A percentile compares a stretch with the other conserved stretches of the same genome.
These are phyloP conservation scores for Thryonomys swinderianus DNA, from an alignment of 2,113 vertebrate species.

Conservation along the genomic window DNA sequence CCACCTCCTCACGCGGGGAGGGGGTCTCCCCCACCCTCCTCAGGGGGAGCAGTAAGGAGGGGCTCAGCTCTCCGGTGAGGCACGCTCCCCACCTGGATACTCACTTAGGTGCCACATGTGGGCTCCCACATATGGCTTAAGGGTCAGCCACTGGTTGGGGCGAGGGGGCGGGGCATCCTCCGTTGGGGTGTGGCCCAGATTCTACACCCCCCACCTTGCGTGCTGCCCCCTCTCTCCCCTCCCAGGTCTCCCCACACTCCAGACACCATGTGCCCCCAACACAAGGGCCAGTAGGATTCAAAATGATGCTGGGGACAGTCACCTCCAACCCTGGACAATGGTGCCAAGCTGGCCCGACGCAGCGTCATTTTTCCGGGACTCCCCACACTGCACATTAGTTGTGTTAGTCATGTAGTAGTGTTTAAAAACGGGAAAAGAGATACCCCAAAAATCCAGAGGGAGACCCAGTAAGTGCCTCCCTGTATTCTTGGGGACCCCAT, in stretches of 20 bases:
- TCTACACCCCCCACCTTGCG: not conserved
- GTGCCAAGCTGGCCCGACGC: not conserved
- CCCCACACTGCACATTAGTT: not conserved
- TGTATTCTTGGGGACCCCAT: not conserved
- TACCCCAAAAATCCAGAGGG: not conserved
- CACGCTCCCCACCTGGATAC: too few relatives aligned
- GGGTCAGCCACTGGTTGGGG: not conserved
- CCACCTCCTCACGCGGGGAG: not conserved
- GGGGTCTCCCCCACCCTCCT: not conserved
- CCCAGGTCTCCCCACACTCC: not conserved
- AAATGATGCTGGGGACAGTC: not conserved
- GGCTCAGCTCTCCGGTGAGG: not conserved
- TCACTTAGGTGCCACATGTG: too few relatives aligned
- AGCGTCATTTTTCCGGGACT: not conserved
- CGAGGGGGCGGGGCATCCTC: not conserved
- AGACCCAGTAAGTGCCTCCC: not conserved
- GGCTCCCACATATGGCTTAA: not conserved
- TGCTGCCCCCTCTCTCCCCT: not conserved
- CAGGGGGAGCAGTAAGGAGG: fast-evolving
- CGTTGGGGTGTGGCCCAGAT: not conserved
- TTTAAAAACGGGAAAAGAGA: not conserved
- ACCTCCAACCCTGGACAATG: not conserved
- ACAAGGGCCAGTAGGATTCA: not conserved
- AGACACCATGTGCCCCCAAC: not conserved
- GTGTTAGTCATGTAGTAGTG: not conserved